These are phyloP conservation scores for Lasiurus borealis DNA, from an alignment of 2,113 vertebrate genomes.

Conservation along the genomic window DNA sequence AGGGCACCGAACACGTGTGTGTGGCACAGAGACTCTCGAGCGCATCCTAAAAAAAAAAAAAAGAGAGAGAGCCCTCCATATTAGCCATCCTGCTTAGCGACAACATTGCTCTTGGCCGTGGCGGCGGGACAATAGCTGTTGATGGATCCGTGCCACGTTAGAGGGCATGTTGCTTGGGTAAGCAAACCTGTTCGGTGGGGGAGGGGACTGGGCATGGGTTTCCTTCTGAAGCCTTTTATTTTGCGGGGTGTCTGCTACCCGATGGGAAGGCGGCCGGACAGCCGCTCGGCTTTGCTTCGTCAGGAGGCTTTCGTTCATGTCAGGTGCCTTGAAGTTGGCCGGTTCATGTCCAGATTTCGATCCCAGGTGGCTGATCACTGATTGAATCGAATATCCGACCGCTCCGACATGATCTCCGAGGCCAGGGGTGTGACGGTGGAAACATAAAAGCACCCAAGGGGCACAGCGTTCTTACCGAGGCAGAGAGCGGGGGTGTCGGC, in stretches of 20 bases:
- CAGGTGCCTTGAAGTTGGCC: slow-evolving; percentile 46
- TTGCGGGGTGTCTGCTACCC: slow-evolving; percentile 46
- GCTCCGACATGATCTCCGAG: slow-evolving; percentile 44
- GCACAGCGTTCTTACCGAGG: not conserved
- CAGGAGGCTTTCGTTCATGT: slow-evolving; percentile 53
- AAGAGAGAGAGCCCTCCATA: slow-evolving; percentile 72
- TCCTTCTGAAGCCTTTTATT: slow-evolving; percentile 66
- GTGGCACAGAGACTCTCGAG: slow-evolving; percentile 68
- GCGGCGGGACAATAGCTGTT: slow-evolving; percentile 69
- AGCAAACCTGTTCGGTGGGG: slow-evolving; percentile 71
- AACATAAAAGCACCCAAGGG: slow-evolving; percentile 13
- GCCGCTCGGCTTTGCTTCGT: slow-evolving; percentile 49
- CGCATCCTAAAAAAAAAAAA: slow-evolving; percentile 50
- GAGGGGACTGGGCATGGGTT: slow-evolving; percentile 67
- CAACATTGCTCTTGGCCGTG: slow-evolving; percentile 73
- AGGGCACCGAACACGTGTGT: slow-evolving; percentile 70
- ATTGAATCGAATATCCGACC: slow-evolving; percentile 35
- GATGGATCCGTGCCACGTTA: slow-evolving; percentile 73
- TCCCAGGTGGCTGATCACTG: slow-evolving; percentile 45
- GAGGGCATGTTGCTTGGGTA: slow-evolving; percentile 75
- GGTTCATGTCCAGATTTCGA: slow-evolving; percentile 43
- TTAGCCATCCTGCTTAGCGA: slow-evolving; percentile 59
- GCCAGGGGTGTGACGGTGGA: slow-evolving; percentile 57
- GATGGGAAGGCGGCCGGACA: slow-evolving; percentile 27
- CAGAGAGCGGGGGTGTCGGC: not conserved